Percentiles rank a stretch among this genome's conserved stretches.
Conservation (phyloP, 23 tunicate genomes). For the Corella eumyota region DNA sequence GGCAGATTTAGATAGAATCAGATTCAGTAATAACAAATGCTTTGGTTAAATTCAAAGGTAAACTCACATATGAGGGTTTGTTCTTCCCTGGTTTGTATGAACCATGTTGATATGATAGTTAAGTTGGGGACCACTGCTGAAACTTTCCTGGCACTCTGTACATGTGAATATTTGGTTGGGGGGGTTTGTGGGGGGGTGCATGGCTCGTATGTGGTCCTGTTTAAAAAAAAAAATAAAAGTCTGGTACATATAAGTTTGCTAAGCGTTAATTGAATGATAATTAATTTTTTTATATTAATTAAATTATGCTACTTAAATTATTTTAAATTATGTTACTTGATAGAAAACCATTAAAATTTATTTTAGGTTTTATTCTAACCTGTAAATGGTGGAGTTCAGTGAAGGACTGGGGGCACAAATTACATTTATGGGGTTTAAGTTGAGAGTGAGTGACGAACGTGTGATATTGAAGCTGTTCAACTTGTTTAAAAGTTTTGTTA, state of each 20-base stretch:
- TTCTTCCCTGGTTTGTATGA: slow-evolving; percentile 62
- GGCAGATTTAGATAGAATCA: too few species aligned
- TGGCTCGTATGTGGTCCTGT: slow-evolving; percentile 76
- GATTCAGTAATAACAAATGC: too few species aligned
- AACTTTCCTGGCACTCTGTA: slow-evolving; percentile 54
- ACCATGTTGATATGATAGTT: slow-evolving; percentile 73
- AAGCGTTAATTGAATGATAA: neutral
- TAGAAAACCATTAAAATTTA: neutral
- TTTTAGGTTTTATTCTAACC: slow-evolving; percentile 8
- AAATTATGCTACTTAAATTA: neutral
- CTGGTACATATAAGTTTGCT: neutral
- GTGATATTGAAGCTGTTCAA: slow-evolving; percentile 46
- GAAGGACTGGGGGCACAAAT: slow-evolving; percentile 64
- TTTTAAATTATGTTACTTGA: neutral
- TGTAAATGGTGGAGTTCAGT: slow-evolving; percentile 45
- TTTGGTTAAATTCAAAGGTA: neutral
- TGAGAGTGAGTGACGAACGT: slow-evolving; percentile 62
- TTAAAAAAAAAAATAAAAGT: too few species aligned
- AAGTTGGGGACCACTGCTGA: slow-evolving; percentile 51
- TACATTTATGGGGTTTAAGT: slow-evolving; percentile 77
- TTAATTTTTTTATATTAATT: neutral
- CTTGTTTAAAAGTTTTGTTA: slow-evolving; percentile 28
- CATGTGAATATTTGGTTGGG: slow-evolving; percentile 40
- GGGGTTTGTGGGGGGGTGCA: slow-evolving; percentile 30
- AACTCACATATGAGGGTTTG: slow-evolving; percentile 39